Evolutionary conservation across 1,140 invertebrate species (phyloP).

Genomic region (Drosophila parvula): DNA sequence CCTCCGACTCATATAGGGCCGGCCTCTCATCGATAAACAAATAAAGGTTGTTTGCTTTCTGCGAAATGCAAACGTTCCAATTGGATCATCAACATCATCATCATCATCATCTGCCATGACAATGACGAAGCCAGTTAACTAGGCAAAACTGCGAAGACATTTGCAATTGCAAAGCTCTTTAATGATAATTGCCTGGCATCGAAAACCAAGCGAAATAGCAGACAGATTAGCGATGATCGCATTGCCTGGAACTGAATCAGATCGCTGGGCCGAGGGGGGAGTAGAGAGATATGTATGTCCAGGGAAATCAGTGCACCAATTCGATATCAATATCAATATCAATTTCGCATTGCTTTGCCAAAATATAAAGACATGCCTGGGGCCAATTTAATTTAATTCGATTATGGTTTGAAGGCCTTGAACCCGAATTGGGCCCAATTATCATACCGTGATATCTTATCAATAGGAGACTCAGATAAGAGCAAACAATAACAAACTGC

Average conservation of each 20-base stretch:
- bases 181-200: constrained; percentile 39
- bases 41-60: constrained; percentile 20
- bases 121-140: constrained; percentile 25
- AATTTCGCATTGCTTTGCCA: constrained; percentile 48
- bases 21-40: constrained; percentile 14
- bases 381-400: constrained; percentile 41
- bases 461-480: constrained; percentile 53
- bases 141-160: neutral
- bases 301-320: constrained; percentile 6
- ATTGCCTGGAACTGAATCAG: neutral
- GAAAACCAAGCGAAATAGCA: constrained; percentile 62
- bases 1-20: constrained; percentile 1
- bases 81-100: constrained; percentile 25
- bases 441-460: constrained; percentile 52
- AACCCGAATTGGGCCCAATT: constrained; percentile 72
- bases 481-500: constrained; percentile 59
- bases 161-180: constrained; percentile 35
- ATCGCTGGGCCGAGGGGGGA: neutral
- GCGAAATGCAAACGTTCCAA: constrained; percentile 12
- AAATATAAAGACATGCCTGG: constrained; percentile 20
- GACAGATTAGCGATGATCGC: constrained; percentile 48
- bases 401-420: constrained; percentile 62
- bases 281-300: constrained; percentile 24
- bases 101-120: neutral
- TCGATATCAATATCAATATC: constrained; percentile 19